phyloP scores from a whole-genome alignment of 2,888 invertebrate species.

The Clusia tigrina region DNA sequence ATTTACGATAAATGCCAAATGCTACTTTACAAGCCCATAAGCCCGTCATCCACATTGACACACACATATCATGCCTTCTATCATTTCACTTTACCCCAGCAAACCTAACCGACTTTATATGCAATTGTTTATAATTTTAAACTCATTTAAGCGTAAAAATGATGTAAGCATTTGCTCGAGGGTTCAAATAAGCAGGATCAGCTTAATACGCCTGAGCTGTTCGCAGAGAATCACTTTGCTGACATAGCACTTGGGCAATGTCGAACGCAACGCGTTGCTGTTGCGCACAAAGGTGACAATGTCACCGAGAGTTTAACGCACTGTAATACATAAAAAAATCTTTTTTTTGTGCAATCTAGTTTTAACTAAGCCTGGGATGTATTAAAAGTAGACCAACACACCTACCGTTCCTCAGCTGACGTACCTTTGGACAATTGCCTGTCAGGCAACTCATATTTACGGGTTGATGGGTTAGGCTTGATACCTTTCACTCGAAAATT shows the following conservation, averaged over 20 bases:
- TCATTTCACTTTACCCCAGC: background rate
- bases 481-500: background rate
- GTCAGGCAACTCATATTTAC: background rate
- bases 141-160: slow-evolving; percentile 15
- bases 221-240: slow-evolving; percentile 9
- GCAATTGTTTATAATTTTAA: slow-evolving; percentile 21
- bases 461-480: background rate
- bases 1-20: background rate
- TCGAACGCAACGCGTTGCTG: background rate
- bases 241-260: background rate
- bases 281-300: slow-evolving; percentile 33
- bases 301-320: slow-evolving; percentile 34
- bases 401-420: background rate
- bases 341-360: background rate
- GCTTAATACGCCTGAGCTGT: slow-evolving; percentile 32
- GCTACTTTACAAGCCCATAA: background rate
- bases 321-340: slow-evolving; percentile 27
- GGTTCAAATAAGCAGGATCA: slow-evolving; percentile 35
- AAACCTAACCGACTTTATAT: slow-evolving; percentile 14
- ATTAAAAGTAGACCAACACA: background rate
- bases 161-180: slow-evolving; percentile 27
- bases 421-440: background rate
- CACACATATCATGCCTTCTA: background rate
- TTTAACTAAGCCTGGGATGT: background rate
- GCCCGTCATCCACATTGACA: background rate